Evolutionary conservation across 2,888 invertebrate genomes (phyloP).

Genomic region (Pterobdella sp.): DNA sequence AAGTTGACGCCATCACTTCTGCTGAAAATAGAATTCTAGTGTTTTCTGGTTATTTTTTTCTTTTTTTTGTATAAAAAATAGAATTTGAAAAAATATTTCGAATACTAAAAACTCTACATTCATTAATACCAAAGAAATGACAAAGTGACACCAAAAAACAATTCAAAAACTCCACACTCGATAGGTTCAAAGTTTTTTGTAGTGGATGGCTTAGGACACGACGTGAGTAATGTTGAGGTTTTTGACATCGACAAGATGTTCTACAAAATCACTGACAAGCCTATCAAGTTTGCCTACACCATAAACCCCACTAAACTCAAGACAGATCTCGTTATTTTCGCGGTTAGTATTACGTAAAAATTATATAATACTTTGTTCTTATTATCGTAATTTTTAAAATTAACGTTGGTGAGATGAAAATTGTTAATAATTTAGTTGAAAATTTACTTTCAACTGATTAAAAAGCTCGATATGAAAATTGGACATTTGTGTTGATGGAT

Average conservation of each 20-base stretch:
- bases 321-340: neutral
- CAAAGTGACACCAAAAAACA: no score
- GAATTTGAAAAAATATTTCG: no score
- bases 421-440: neutral
- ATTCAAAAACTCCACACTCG: no score
- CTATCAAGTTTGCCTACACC: neutral
- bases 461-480: no score
- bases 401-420: neutral
- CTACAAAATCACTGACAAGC: neutral
- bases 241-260: neutral
- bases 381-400: neutral
- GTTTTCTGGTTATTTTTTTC: constrained; percentile 13
- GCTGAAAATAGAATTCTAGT: neutral
- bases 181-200: neutral
- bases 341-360: neutral
- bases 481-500: no score
- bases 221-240: neutral
- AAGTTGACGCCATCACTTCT: neutral
- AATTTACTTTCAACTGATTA: neutral
- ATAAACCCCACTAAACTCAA: neutral
- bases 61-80: no score
- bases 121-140: no score
- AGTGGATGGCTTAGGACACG: neutral
- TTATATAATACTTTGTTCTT: neutral
- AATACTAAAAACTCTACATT: no score